Base-by-base conservation (phyloP, 2,113 vertebrate genomes). In the Nerophis ophidion region DNA sequence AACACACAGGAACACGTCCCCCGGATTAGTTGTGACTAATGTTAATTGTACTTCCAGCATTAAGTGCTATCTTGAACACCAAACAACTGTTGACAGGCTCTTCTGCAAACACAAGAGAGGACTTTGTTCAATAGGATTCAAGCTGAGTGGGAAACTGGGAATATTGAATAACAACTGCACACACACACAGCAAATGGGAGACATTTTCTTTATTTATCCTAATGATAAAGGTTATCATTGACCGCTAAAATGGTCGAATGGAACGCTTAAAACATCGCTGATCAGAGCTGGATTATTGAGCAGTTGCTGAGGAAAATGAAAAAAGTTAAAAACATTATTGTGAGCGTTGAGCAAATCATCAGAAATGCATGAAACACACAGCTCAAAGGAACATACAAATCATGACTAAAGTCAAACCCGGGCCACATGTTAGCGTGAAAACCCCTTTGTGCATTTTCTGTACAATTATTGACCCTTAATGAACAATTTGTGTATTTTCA, bases 101-200 rank as follows among this genome's bases (percentile, higher is more conserved):
- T 5, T 76, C 60, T 61, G 77, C 75, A 86, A 87, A 88, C 76
- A 87, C n/a, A 68, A 50, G 44, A 65, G 40, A 17, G 84, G 77
- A 89, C 85, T 88, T 88, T 88, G 86, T 61, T 61, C 85, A 82
- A 72, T 61, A 38, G 68, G 67, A 80, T 50, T 61, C 45, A 73
- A 61, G 19, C 58, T 16, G 35, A 65, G 57, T 11, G 17, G 16
- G 12, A 70, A 48, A 65, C 52, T 15, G 26, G 16, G 15, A 70
- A 48, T 60, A 52, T 51, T 3, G 5, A 69, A 77, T 15, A 65
- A 70, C 48, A 58, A 61, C 9, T 46, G 17, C 5, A 63, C 15
- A 72, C 50, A 76, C 54, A 61, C n/a, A 69, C 36, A 66, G 17
- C 67, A 72, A 57, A 68, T 66, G 49, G 49, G 53, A 61, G 57